These are phyloP conservation scores for Pelobates cultripes DNA, from an alignment of 2,797 vertebrate genomes.

Conservation along the genomic window DNA sequence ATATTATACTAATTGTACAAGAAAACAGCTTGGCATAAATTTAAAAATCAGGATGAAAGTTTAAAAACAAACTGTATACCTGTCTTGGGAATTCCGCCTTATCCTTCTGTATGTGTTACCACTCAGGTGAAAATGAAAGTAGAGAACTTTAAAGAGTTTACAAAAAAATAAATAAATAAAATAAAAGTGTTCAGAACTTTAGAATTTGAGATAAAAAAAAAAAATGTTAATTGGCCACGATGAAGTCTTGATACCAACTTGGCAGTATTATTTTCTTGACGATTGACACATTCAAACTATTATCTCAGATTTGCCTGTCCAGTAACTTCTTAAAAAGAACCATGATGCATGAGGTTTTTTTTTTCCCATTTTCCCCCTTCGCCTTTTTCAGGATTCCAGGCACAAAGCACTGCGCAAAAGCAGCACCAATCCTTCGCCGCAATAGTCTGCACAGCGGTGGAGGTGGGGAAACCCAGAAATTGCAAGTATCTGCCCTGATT, in stretches of 20 bases:
- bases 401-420: conserved; percentile 77
- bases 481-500: conserved; percentile 66
- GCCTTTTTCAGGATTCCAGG: conserved; percentile 75
- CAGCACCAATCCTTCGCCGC: conserved; percentile 75
- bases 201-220: neutral
- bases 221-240: neutral
- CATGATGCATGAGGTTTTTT: conserved; percentile 62
- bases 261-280: neutral
- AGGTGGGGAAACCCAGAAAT: conserved; percentile 75
- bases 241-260: conserved; percentile 3
- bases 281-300: conserved; percentile 41
- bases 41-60: conserved; percentile 42
- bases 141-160: neutral
- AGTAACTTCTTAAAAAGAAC: conserved; percentile 67
- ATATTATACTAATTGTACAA: too few species aligned
- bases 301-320: conserved; percentile 65
- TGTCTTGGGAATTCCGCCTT: conserved; percentile 62
- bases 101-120: too few species aligned
- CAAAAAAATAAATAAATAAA: neutral
- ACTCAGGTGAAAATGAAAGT: too few species aligned
- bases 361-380: neutral
- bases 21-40: neutral
- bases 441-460: conserved; percentile 74
- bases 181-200: neutral
- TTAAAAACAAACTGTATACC: conserved; percentile 67